Evolutionary conservation across 2,888 invertebrate genomes (phyloP).

Genomic region (Octonoba sinensis): DNA sequence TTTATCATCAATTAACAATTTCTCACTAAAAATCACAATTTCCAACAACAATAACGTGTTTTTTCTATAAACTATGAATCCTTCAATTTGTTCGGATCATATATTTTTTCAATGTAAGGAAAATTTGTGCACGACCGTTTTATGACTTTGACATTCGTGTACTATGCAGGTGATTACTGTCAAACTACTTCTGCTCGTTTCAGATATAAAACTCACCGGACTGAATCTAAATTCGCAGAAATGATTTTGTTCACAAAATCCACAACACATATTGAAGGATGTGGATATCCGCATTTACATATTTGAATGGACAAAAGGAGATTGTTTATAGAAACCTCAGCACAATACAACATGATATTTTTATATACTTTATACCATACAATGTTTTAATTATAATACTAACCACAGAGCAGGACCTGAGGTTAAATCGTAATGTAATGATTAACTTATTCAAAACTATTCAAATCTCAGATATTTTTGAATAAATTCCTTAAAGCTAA

Average conservation of each 20-base stretch:
- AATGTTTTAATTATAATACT: slow-evolving; percentile 29
- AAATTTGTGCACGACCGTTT: slow-evolving; percentile 33
- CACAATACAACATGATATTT: slow-evolving; percentile 53
- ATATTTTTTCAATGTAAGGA: slow-evolving; percentile 18
- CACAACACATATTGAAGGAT: slow-evolving; percentile 47
- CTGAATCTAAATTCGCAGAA: slow-evolving; percentile 59
- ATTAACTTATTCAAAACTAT: too few relatives aligned
- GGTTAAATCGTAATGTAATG: not conserved
- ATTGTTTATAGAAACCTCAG: slow-evolving; percentile 50
- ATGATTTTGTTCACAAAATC: slow-evolving; percentile 56
- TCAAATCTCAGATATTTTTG: too few relatives aligned
- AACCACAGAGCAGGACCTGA: slow-evolving; percentile 50
- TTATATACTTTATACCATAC: slow-evolving; percentile 56
- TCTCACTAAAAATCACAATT: not conserved
- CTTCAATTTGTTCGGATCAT: slow-evolving; percentile 46
- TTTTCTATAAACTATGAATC: slow-evolving; percentile 16
- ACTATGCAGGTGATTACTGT: slow-evolving; percentile 55
- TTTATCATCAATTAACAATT: not conserved
- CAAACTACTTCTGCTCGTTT: slow-evolving; percentile 45
- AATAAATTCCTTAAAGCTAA: too few relatives aligned
- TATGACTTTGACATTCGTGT: slow-evolving; percentile 57
- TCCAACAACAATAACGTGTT: not conserved
- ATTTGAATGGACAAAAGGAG: slow-evolving; percentile 44
- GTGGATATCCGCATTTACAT: slow-evolving; percentile 43
- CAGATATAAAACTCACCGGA: slow-evolving; percentile 57